phyloP scores from a whole-genome alignment of 2,888 invertebrate genomes.

The Drosophila falleni region DNA sequence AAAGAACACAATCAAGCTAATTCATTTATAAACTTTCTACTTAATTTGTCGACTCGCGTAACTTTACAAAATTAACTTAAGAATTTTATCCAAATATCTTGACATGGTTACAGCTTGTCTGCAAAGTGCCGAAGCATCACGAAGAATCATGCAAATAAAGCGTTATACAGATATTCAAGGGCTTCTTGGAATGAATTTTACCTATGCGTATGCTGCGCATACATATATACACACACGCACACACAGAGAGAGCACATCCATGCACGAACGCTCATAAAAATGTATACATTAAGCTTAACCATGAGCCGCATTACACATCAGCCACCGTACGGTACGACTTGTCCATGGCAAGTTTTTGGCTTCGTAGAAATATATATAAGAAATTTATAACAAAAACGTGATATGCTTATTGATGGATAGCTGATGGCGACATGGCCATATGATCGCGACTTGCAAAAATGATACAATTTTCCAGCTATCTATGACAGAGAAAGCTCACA shows the following conservation, averaged over 20 bases:
- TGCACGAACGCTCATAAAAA: constrained; percentile 55
- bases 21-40: constrained; percentile 62
- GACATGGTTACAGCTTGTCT: constrained; percentile 36
- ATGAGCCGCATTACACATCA: constrained; percentile 32
- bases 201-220: constrained; percentile 11
- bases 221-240: constrained; percentile 14
- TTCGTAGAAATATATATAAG: constrained; percentile 69
- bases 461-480: constrained; percentile 39
- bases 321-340: constrained; percentile 16
- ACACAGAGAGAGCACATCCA: no score
- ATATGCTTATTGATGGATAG: constrained; percentile 76
- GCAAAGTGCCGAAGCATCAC: constrained; percentile 33
- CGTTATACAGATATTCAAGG: constrained; percentile 6
- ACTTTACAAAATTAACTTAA: constrained; percentile 50
- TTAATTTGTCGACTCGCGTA: constrained; percentile 44
- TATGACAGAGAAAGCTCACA: constrained; percentile 4
- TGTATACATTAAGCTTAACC: constrained; percentile 60
- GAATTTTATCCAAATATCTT: constrained; percentile 13
- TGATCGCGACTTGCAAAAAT: constrained; percentile 41
- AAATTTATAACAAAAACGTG: constrained; percentile 80
- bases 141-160: constrained; percentile 31
- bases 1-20: constrained; percentile 56
- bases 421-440: constrained; percentile 35
- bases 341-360: constrained; percentile 29
- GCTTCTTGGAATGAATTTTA: constrained; percentile 24